Evolutionary conservation across 92 coral and sea anemone genomes (phyloP).

Genomic region (Zoanthus sociatus): DNA sequence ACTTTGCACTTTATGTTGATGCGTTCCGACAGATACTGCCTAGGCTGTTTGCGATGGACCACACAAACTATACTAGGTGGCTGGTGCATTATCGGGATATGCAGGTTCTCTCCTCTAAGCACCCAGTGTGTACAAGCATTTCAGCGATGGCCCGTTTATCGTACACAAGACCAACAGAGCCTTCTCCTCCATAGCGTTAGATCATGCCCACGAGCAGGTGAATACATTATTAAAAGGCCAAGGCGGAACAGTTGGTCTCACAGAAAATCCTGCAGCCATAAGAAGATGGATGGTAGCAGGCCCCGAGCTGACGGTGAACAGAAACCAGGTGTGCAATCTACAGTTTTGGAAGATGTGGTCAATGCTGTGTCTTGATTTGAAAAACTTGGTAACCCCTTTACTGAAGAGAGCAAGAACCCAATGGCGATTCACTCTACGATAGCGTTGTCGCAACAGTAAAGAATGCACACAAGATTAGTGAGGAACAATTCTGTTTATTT

Average conservation of each 20-base stretch:
- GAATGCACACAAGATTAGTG: constrained; percentile 61
- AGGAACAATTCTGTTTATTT: constrained; percentile 57
- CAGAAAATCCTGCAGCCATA: constrained; percentile 70
- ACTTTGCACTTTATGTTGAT: constrained; percentile 66
- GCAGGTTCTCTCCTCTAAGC: constrained; percentile 53
- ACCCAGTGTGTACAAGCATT: constrained; percentile 52
- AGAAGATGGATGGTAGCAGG: constrained; percentile 80
- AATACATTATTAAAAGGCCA: constrained; percentile 72
- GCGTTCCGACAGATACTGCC: constrained; percentile 62
- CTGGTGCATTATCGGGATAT: constrained; percentile 63
- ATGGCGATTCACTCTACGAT: constrained; percentile 70
- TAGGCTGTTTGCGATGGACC: constrained; percentile 76
- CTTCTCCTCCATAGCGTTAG: constrained; percentile 66
- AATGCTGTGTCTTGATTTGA: constrained; percentile 56
- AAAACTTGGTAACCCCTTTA: constrained; percentile 72
- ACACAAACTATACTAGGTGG: constrained; percentile 67
- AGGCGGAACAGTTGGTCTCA: constrained; percentile 74
- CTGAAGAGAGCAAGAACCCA: constrained; percentile 64
- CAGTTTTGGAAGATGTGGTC: constrained; percentile 41
- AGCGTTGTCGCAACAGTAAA: constrained; percentile 58
- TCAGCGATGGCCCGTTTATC: constrained; percentile 70
- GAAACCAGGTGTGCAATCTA: constrained; percentile 58
- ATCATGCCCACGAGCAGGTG: constrained; percentile 76
- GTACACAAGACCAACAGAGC: constrained; percentile 51
- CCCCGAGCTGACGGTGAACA: constrained; percentile 73